These are phyloP conservation scores for Echiichthys vipera DNA, from an alignment of 2,797 vertebrate species.

Conservation along the genomic window DNA sequence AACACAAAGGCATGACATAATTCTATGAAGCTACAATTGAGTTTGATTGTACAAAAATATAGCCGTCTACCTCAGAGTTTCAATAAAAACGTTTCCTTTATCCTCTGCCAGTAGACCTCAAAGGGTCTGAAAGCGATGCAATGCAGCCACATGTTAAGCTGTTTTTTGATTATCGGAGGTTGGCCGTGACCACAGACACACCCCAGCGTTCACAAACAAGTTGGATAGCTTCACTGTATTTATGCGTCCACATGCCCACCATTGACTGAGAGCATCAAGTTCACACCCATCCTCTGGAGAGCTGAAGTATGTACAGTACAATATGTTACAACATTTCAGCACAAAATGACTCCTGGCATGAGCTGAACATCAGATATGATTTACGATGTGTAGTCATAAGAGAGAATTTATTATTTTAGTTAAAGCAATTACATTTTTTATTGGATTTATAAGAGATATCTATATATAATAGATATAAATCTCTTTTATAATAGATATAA, in stretches of 20 bases:
- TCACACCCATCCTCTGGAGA: slow-evolving; percentile 52
- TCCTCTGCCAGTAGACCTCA: slow-evolving; percentile 21
- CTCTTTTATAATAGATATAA: too few relatives aligned
- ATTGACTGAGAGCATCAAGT: slow-evolving; percentile 29
- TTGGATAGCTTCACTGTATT: slow-evolving; percentile 35
- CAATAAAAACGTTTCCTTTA: slow-evolving; percentile 5
- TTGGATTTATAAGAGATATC: too few relatives aligned
- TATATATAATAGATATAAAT: too few relatives aligned
- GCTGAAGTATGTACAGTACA: background rate
- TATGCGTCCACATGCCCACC: slow-evolving; percentile 17
- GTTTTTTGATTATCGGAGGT: slow-evolving; percentile 46
- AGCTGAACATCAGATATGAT: background rate
- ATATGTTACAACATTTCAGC: slow-evolving; percentile 9
- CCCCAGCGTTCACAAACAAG: slow-evolving; percentile 49
- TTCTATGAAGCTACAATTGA: background rate
- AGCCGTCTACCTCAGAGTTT: background rate
- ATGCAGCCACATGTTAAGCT: slow-evolving; percentile 24
- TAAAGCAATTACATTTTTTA: too few relatives aligned
- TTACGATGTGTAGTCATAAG: too few relatives aligned
- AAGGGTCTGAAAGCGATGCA: slow-evolving; percentile 23
- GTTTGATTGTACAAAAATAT: slow-evolving; percentile 11
- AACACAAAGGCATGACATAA: slow-evolving; percentile 5
- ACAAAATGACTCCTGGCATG: slow-evolving; percentile 2
- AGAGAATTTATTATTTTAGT: too few relatives aligned
- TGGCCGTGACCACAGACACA: slow-evolving; percentile 44